Evolutionary conservation across 2,888 invertebrate species (phyloP).

Genomic region (Schrankia costaestrigalis): DNA sequence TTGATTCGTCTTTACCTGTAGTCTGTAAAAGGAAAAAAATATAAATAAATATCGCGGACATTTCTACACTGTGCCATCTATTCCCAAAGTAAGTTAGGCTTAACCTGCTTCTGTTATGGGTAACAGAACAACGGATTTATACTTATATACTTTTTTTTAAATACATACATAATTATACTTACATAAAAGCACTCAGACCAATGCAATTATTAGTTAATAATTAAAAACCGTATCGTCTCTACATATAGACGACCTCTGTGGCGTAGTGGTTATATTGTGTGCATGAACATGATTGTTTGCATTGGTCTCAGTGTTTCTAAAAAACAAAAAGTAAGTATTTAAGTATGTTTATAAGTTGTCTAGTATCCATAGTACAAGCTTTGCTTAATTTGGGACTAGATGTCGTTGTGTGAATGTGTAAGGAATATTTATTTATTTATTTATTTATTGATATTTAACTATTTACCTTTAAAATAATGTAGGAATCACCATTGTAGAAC

Average conservation of each 20-base stretch:
- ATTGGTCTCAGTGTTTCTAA: no score
- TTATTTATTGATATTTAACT: neutral
- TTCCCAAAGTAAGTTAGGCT: no score
- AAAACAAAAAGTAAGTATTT: no score
- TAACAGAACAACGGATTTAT: no score
- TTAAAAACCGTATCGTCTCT: neutral
- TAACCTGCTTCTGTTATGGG: no score
- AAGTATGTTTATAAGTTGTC: no score
- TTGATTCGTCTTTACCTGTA: constrained; percentile 79
- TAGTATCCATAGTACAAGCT: no score
- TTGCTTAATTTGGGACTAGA: neutral
- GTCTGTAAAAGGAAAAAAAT: constrained; percentile 73
- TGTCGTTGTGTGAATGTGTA: neutral
- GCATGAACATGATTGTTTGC: no score
- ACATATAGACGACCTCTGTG: no score
- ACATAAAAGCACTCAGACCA: neutral
- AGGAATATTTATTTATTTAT: neutral
- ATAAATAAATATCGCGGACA: neutral
- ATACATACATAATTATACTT: no score
- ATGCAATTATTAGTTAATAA: neutral
- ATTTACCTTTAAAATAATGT: constrained; percentile 87
- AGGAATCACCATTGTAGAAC: constrained; percentile 93
- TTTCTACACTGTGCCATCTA: neutral
- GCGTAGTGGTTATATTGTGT: no score
- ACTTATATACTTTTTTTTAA: no score